A percentile compares a stretch with the other conserved stretches of the same genome.
Conservation (phyloP, 2,113 vertebrate genomes). For the Sapajus apella region DNA sequence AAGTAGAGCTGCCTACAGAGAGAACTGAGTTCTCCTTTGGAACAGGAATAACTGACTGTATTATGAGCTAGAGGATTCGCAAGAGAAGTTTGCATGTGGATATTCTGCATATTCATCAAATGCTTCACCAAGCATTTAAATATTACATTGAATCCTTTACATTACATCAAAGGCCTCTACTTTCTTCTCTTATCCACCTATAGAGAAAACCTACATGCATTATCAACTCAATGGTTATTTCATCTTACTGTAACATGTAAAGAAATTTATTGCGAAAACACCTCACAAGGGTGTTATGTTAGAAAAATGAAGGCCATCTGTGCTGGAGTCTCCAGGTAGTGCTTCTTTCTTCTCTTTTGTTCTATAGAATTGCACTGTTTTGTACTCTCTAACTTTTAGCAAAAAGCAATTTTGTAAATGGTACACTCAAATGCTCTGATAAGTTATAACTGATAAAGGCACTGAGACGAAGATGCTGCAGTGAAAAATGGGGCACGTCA, state of each 20-base stretch:
- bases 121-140: background rate
- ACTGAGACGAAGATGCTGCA: constrained; percentile 69
- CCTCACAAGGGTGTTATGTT: constrained; percentile 71
- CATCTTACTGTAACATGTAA: constrained; percentile 66
- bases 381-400: constrained; percentile 73
- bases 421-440: constrained; percentile 81
- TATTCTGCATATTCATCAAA: constrained; percentile 15
- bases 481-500: constrained; percentile 85
- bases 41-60: background rate
- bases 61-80: constrained; percentile 13
- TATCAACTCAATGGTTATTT: constrained; percentile 74
- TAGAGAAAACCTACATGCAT: constrained; percentile 52
- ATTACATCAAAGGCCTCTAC: constrained; percentile 3
- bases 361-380: constrained; percentile 76
- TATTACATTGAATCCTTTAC: background rate
- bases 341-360: constrained; percentile 64
- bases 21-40: constrained; percentile 11
- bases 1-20: background rate
- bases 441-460: constrained; percentile 84
- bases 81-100: constrained; percentile 40
- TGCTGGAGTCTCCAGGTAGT: constrained; percentile 49
- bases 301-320: constrained; percentile 77
- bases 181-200: constrained; percentile 50
- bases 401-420: constrained; percentile 83
- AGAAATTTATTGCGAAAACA: constrained; percentile 66